Conservation (phyloP, 1,140 invertebrate species). For the Zaprionus davidi region DNA sequence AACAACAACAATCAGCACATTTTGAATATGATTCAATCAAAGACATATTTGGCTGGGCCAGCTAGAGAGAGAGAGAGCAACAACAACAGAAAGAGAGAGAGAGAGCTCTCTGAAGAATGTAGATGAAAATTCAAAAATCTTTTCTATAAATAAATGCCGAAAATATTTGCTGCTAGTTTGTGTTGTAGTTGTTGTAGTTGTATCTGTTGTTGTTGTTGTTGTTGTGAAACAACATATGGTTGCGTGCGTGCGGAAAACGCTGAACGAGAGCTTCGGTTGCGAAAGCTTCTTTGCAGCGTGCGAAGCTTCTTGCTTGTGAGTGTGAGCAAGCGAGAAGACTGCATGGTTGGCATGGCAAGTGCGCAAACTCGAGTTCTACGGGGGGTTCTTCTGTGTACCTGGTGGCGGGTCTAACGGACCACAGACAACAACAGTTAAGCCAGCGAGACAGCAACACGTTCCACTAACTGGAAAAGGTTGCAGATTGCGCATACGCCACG, state of each 20-base stretch:
- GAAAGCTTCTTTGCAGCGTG: slow-evolving; percentile 39
- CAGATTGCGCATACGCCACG: slow-evolving; percentile 43
- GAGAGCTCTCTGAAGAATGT: slow-evolving; percentile 62
- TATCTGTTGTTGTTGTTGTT: slow-evolving; percentile 49
- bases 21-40: slow-evolving; percentile 81
- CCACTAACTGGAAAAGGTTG: slow-evolving; percentile 9
- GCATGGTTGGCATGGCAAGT: slow-evolving; percentile 44
- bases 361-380: slow-evolving; percentile 61
- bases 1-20: slow-evolving; percentile 71
- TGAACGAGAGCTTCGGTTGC: slow-evolving; percentile 20
- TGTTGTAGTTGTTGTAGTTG: slow-evolving; percentile 42
- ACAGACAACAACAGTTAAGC: slow-evolving; percentile 4
- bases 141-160: slow-evolving; percentile 75
- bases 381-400: slow-evolving; percentile 26
- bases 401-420: slow-evolving; percentile 2
- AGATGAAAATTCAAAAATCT: slow-evolving; percentile 78
- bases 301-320: slow-evolving; percentile 39
- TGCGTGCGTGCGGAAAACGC: slow-evolving; percentile 64
- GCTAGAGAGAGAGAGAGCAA: slow-evolving; percentile 59
- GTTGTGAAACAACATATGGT: slow-evolving; percentile 69
- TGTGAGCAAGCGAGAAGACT: slow-evolving; percentile 56
- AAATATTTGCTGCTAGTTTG: slow-evolving; percentile 56
- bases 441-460: background rate
- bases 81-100: slow-evolving; percentile 17
- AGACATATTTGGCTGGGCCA: slow-evolving; percentile 84